phyloP scores from a whole-genome alignment of 2,113 vertebrate genomes.

The Vidua macroura region DNA sequence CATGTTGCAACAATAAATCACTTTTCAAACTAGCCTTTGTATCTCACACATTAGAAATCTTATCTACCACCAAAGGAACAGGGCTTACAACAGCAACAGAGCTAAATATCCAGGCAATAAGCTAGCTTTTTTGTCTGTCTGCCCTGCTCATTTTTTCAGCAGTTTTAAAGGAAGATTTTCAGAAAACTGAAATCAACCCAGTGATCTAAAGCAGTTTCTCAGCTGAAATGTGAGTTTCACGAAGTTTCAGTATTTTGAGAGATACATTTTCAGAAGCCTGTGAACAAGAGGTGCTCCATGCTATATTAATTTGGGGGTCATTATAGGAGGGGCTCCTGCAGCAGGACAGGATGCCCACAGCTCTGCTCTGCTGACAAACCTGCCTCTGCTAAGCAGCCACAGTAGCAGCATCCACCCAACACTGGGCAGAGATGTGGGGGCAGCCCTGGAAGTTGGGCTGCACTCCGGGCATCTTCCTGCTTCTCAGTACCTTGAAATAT shows the following conservation, averaged over 20 bases:
- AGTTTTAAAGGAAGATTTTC: background rate
- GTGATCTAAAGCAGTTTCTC: background rate
- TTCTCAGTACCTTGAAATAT: background rate
- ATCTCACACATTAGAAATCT: background rate
- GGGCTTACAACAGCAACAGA: background rate
- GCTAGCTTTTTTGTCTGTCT: background rate
- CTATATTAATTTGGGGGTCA: background rate
- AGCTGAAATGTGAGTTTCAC: background rate
- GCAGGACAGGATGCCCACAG: background rate
- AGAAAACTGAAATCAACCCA: background rate
- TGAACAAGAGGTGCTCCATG: background rate
- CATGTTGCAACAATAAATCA: background rate
- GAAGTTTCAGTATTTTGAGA: background rate
- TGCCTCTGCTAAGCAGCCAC: background rate
- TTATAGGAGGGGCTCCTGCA: background rate
- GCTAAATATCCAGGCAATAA: background rate
- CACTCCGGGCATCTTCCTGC: background rate
- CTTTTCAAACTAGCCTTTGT: background rate
- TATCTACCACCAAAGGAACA: background rate
- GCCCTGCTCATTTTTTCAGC: background rate
- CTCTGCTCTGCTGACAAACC: background rate
- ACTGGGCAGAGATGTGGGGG: background rate
- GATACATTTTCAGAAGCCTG: background rate
- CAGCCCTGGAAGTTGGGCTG: accelerated
- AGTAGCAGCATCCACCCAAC: background rate